These are phyloP conservation scores for Saguinus midas DNA, from an alignment of 2,113 vertebrate genomes.

Conservation along the genomic window DNA sequence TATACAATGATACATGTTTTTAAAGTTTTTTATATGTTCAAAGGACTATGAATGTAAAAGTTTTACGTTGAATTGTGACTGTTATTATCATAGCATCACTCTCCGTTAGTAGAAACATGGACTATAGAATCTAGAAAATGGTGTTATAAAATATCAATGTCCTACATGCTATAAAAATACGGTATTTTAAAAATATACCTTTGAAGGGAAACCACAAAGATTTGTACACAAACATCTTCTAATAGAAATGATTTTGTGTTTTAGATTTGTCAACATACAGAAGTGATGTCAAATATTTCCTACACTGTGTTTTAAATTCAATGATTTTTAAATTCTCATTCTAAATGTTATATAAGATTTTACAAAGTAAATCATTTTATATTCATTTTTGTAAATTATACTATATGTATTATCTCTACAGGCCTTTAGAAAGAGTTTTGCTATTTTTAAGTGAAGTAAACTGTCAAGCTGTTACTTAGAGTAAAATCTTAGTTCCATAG, in stretches of 20 bases:
- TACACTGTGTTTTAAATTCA: slow-evolving; percentile 28
- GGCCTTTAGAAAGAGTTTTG: not conserved
- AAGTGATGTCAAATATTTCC: not conserved
- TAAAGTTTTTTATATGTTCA: not conserved
- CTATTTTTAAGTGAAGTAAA: not conserved
- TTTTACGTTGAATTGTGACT: not conserved
- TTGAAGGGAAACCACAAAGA: not conserved
- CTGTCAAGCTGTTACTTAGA: not conserved
- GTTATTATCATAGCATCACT: not conserved
- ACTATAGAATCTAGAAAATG: not conserved
- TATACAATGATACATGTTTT: not conserved
- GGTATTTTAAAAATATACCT: not conserved
- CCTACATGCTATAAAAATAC: not conserved
- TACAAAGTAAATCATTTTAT: not conserved
- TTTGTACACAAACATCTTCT: not conserved
- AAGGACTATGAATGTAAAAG: not conserved
- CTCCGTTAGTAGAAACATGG: not conserved
- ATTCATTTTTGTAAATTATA: slow-evolving; percentile 24
- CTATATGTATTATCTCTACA: not conserved
- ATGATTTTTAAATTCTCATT: not conserved
- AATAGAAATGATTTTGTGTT: not conserved
- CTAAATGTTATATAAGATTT: not conserved
- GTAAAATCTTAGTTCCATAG: not conserved
- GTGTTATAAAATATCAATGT: not conserved
- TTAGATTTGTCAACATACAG: not conserved